Conservation (phyloP, 2,888 invertebrate genomes). For the Chromoteleia sp. region DNA sequence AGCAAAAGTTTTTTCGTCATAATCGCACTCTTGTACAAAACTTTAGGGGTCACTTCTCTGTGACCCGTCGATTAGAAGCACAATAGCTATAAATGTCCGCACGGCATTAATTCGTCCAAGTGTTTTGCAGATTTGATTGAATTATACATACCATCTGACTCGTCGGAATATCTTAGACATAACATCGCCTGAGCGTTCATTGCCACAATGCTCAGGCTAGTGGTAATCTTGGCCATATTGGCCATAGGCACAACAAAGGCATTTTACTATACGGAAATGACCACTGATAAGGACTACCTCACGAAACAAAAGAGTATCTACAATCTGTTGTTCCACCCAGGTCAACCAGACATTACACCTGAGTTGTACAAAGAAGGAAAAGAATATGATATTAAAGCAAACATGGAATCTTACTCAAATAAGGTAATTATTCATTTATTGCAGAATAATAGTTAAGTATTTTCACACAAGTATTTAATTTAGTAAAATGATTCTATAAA, state of each 20-base stretch:
- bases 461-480: too few species aligned
- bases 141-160: constrained; percentile 2
- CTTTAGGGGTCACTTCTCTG: constrained; percentile 26
- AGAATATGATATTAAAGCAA: constrained; percentile 75
- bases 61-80: constrained; percentile 41
- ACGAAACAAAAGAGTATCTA: constrained; percentile 79
- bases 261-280: constrained; percentile 70
- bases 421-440: constrained; percentile 76
- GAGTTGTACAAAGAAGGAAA: constrained; percentile 76
- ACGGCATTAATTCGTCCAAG: constrained; percentile 5
- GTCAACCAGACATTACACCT: constrained; percentile 75
- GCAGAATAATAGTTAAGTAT: too few species aligned
- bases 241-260: constrained; percentile 70
- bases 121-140: constrained; percentile 14
- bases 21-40: constrained; percentile 34
- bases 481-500: too few species aligned
- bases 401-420: constrained; percentile 76
- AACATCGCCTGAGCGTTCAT: constrained; percentile 64
- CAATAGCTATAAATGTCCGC: constrained; percentile 40
- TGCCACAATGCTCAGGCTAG: constrained; percentile 72
- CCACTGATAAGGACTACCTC: constrained; percentile 78
- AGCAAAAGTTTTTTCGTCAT: constrained; percentile 11
- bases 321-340: constrained; percentile 77
- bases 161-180: not conserved
- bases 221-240: constrained; percentile 72